Percentiles rank a stretch among this genome's conserved stretches.
These are phyloP conservation scores for Gadopsis marmoratus DNA, from an alignment of 2,797 vertebrate species.

Conservation along the genomic window DNA sequence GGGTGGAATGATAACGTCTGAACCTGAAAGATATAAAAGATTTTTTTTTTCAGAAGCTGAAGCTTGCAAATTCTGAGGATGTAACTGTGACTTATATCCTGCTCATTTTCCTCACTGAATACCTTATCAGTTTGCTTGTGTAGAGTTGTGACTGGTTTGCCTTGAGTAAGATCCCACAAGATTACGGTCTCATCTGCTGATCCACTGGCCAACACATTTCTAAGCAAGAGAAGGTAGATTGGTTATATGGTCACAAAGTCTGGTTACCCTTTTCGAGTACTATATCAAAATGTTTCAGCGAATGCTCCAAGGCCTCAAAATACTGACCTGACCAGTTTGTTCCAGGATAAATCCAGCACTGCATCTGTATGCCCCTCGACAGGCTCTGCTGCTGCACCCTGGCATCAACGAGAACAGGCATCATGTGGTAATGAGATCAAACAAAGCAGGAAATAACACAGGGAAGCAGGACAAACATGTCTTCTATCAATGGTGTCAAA, in stretches of 20 bases:
- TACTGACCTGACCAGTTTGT: slow-evolving; percentile 91
- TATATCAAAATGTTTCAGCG: not conserved
- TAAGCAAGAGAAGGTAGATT: slow-evolving; percentile 53
- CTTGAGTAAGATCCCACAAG: slow-evolving; percentile 92
- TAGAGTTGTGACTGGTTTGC: slow-evolving; percentile 91
- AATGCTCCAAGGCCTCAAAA: not conserved
- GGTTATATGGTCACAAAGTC: too few relatives aligned
- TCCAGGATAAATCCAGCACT: slow-evolving; percentile 97
- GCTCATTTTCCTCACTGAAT: not conserved
- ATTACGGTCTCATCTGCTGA: slow-evolving; percentile 93
- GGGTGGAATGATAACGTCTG: slow-evolving; percentile 96
- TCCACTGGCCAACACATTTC: slow-evolving; percentile 94
- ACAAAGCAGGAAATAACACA: not conserved
- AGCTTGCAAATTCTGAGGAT: not conserved
- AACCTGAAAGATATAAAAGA: slow-evolving; percentile 83
- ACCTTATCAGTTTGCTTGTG: slow-evolving; percentile 93
- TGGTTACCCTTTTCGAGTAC: not conserved
- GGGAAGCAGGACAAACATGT: not conserved
- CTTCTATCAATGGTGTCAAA: not conserved
- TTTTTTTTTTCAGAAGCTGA: slow-evolving; percentile 2
- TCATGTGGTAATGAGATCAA: not conserved
- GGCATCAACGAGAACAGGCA: not conserved
- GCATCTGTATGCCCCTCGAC: slow-evolving; percentile 91
- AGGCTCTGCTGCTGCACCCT: slow-evolving; percentile 85
- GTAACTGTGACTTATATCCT: not conserved